Base-by-base conservation (phyloP, 2,888 invertebrate genomes). In the Ptychoptera albimana region DNA sequence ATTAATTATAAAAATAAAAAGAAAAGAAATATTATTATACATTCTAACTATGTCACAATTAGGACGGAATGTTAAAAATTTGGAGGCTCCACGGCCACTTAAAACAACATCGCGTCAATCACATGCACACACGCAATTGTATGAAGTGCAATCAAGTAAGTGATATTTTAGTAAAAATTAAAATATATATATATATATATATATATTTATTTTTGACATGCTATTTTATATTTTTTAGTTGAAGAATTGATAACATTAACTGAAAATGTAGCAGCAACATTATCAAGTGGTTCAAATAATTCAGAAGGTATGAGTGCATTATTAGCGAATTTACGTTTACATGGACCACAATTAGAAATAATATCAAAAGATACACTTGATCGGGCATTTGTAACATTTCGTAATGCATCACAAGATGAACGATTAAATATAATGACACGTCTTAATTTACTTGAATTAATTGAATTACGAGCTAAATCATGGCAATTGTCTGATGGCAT, bases 391-490 rank as follows among this genome's bases (percentile, higher is more conserved):
- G 81, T 84, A 56, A 78, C 83, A 58, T 85, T 89, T 65, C 79
- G 89, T 55, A 87, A 89, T 69, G 87, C 85, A 56, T 86, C 86
- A 57, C 83, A 86, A 64, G 86, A 88, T 66, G 83, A 84, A 63
- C 77, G 81, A 63, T 71, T 92, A 57, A 88, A 88, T 61, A 77
- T 83, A 61, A 77, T 83, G 65, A 84, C 86, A 57, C 77, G 91
- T 66, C 75, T 88, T 60, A 82, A 86, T 66, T 74, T 93, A 57
- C 77, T 94, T 61, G 91, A 93, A 70, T 72, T 93, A 50, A 88
- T 94, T 56, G 93, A 94, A 70, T 70, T 93, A 60, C 75, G 93
- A 61, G 92, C 92, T 50, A 85, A 85, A 67, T 79, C 83, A 59
- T 93, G 93, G 93, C 80, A 83, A 60, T 79, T 82, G 49, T 80